Evolutionary conservation across 2,888 invertebrate genomes (phyloP).

Genomic region (Drosophila mimetica): DNA sequence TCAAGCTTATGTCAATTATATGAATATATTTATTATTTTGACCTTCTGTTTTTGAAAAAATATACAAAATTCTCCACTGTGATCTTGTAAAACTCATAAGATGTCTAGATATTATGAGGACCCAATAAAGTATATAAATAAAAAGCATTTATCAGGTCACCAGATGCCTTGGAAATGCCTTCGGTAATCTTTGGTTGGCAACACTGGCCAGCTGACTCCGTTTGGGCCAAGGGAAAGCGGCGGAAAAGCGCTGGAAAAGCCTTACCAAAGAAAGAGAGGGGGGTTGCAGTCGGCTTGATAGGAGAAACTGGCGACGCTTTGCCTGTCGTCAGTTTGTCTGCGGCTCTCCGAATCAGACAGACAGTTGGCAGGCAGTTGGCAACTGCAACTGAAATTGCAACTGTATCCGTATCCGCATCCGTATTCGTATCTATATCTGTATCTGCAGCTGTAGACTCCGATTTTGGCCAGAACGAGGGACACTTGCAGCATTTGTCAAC

Average conservation of each 20-base stretch:
- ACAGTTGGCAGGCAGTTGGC: slow-evolving; percentile 12
- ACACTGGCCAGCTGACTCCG: slow-evolving; percentile 7
- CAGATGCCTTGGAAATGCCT: neutral
- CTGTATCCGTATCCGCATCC: slow-evolving; percentile 22
- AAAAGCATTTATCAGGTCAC: too few relatives aligned
- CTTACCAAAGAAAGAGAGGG: neutral
- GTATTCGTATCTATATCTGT: slow-evolving; percentile 1
- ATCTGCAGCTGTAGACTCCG: slow-evolving; percentile 18
- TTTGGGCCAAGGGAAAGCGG: neutral
- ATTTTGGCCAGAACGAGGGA: slow-evolving; percentile 14
- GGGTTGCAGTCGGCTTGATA: neutral
- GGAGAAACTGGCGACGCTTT: slow-evolving; percentile 40
- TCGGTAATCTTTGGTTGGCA: neutral
- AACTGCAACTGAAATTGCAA: slow-evolving; percentile 6
- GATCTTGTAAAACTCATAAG: too few relatives aligned
- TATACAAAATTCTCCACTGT: too few relatives aligned
- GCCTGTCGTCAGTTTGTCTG: slow-evolving; percentile 61
- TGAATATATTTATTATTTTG: too few relatives aligned
- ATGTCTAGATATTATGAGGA: too few relatives aligned
- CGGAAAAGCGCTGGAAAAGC: slow-evolving; percentile 3
- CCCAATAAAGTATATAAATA: too few relatives aligned
- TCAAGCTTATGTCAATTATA: too few relatives aligned
- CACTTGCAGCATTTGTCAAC: slow-evolving; percentile 38
- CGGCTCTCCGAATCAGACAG: slow-evolving; percentile 17
- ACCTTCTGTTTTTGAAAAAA: too few relatives aligned